Base-by-base conservation (phyloP, 2,888 invertebrate genomes). In the Brachypterus glaber region DNA sequence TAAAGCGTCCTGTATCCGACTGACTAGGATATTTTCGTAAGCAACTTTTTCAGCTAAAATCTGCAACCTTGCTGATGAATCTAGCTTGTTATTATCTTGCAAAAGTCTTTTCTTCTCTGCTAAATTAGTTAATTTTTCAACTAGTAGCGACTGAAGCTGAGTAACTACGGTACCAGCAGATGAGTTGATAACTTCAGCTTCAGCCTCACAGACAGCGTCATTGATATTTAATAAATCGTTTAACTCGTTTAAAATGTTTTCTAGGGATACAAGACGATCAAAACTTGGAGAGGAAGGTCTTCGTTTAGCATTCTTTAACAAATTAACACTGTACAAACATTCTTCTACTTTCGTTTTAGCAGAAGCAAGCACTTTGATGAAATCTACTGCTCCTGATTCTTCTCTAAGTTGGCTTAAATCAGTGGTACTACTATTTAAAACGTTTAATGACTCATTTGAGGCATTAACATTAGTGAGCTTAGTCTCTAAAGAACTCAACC, bases 21-120 rank as follows among this genome's bases (percentile, higher is more conserved):
- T 73, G 18, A 62, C 51, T 39, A 63, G 44, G 35, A 85, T 77
- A 40, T 82, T 80, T 65, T 88, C 86, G 59, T 80, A 86, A 1
- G 87, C 85, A 13, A 87, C 70, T 55, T 85, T 80, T 62, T 87
- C 86, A 2, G 86, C 85, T 37, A 85, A 65, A 37, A 86, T 69
- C 54, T 82, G 78, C 45, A 82, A 64, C 55, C 77, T 78, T 46
- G 77, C 77, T 31, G 74, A 72, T 40, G 74, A 74, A 36, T 82
- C 79, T 45, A 84, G 69, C 53, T 79, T 76, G 39, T 80, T 80
- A 8, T 74, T 73, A 54, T 79, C 77, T 47, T 76, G 70, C 15
- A 85, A 65, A 35, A 71, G 69, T 39, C 77, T 74, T 54, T 82
- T 75, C 53, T 76, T 78, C 50, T 76, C 76, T 21, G 79, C 71